Evolutionary conservation across 2,797 vertebrate genomes (phyloP).

Genomic region (Neostethus bicornis): DNA sequence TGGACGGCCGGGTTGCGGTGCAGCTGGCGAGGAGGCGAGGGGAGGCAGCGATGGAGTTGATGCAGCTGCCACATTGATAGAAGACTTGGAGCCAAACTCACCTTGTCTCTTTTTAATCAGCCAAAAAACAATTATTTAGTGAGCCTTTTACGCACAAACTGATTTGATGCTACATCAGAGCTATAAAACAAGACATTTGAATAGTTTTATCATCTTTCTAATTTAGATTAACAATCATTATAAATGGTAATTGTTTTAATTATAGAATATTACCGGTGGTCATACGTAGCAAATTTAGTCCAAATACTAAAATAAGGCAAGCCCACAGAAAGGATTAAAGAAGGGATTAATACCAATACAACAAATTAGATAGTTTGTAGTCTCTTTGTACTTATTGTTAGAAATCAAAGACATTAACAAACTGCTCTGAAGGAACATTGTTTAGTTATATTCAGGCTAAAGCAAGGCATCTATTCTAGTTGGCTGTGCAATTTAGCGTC

Average conservation of each 20-base stretch:
- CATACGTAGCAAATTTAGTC: conserved; percentile 3
- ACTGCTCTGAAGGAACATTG: conserved; percentile 76
- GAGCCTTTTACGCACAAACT: conserved; percentile 35
- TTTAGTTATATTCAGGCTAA: conserved; percentile 82
- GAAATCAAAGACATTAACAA: conserved; percentile 76
- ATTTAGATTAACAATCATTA: conserved; percentile 1
- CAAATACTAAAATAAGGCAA: conserved; percentile 1
- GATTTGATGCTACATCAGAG: conserved; percentile 14
- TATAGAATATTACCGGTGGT: background rate
- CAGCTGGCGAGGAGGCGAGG: conserved; percentile 74
- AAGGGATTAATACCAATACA: conserved; percentile 57
- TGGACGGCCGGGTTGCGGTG: conserved; percentile 63
- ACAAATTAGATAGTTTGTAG: conserved; percentile 74
- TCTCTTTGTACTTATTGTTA: conserved; percentile 67
- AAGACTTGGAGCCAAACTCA: conserved; percentile 66
- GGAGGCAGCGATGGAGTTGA: conserved; percentile 69
- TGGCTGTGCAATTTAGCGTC: conserved; percentile 87
- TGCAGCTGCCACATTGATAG: conserved; percentile 75
- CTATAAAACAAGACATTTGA: conserved; percentile 3
- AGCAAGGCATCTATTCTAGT: conserved; percentile 80
- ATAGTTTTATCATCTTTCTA: conserved; percentile 3
- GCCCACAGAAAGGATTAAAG: conserved; percentile 27
- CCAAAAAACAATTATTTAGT: conserved; percentile 33
- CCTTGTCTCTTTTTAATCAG: conserved; percentile 57
- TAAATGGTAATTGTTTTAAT: background rate